phyloP scores from a whole-genome alignment of 1,140 invertebrate species.

The Harpegnathos saltator region DNA sequence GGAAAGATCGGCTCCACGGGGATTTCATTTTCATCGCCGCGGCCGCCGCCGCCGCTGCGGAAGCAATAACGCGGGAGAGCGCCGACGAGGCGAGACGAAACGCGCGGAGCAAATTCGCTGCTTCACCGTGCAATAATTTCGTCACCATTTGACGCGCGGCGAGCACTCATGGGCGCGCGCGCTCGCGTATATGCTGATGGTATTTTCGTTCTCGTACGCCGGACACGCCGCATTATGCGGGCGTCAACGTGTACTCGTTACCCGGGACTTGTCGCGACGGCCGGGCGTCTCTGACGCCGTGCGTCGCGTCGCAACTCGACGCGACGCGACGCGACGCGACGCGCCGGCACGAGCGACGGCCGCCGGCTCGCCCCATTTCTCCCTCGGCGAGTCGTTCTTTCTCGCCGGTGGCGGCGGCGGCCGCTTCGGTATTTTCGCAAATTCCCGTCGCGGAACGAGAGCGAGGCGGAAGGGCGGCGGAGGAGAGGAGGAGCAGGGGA shows the following conservation, averaged over 20 bases:
- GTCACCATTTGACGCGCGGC: constrained; percentile 47
- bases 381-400: constrained; percentile 1
- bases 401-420: not conserved
- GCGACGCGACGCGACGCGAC: not conserved
- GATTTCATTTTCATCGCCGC: constrained; percentile 36
- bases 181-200: constrained; percentile 34
- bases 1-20: not conserved
- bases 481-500: too few relatives aligned
- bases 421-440: constrained; percentile 9
- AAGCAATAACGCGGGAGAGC: constrained; percentile 36
- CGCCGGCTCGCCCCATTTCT: constrained; percentile 6
- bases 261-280: constrained; percentile 36
- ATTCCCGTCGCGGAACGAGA: not conserved
- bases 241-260: constrained; percentile 48
- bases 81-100: not conserved
- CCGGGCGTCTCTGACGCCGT: constrained; percentile 35
- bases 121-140: constrained; percentile 59
- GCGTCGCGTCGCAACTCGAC: constrained; percentile 29
- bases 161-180: constrained; percentile 6
- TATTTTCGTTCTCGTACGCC: constrained; percentile 53
- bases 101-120: constrained; percentile 10
- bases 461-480: too few relatives aligned
- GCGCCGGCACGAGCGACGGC: constrained; percentile 25
- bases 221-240: constrained; percentile 60
- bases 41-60: not conserved